A percentile compares a stretch with the other conserved stretches of the same genome.
phyloP scores from a whole-genome alignment of 2,888 invertebrate genomes.

The Teleogryllus oceanicus region DNA sequence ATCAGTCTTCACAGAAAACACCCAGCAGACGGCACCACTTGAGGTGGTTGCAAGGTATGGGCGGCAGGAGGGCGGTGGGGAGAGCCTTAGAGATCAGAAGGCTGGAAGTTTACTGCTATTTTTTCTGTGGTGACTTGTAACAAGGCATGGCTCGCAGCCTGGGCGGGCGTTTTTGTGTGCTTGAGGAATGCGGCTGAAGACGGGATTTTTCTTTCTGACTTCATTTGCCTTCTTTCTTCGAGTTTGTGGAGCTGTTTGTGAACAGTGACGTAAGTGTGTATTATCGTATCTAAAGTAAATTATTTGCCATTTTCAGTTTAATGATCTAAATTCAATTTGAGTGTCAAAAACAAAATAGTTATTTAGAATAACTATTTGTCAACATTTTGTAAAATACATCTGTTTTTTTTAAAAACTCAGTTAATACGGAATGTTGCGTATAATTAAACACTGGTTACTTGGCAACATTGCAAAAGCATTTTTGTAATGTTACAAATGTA shows the following conservation, averaged over 20 bases:
- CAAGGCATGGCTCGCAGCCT: not conserved
- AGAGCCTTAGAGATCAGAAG: no score
- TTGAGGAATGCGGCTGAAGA: not conserved
- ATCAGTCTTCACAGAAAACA: constrained; percentile 2
- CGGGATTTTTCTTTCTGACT: not conserved
- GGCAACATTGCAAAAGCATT: constrained; percentile 46
- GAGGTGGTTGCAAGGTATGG: not conserved
- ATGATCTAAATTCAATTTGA: constrained; percentile 4
- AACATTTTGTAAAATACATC: constrained; percentile 22
- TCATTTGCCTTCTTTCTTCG: not conserved
- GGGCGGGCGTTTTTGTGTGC: not conserved
- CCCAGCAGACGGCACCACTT: not conserved
- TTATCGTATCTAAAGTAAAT: constrained; percentile 23
- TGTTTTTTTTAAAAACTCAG: constrained; percentile 12
- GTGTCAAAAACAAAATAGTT: not conserved
- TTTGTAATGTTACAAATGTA: constrained; percentile 31
- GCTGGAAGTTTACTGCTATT: no score
- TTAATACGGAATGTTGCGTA: constrained; percentile 48
- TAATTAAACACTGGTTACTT: constrained; percentile 53
- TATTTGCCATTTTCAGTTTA: not conserved
- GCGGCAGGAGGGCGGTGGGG: no score
- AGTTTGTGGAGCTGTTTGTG: not conserved
- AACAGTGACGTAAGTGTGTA: constrained; percentile 27
- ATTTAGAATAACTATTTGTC: not conserved
- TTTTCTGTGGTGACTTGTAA: no score